phyloP scores from a whole-genome alignment of 2,888 invertebrate species.

The Sesamia inferens region DNA sequence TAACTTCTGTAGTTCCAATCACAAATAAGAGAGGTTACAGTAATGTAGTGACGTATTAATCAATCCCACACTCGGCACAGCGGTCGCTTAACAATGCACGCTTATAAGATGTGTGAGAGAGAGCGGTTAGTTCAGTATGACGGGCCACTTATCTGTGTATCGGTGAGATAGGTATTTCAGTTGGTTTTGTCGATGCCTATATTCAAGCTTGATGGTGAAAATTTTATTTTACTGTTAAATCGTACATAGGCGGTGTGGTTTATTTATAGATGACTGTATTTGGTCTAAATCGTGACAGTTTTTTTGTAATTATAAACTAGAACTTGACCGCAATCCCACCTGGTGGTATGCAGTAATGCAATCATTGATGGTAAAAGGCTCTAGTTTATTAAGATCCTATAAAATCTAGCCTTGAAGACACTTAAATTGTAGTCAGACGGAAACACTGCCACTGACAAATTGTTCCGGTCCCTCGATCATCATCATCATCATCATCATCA shows the following conservation, averaged over 20 bases:
- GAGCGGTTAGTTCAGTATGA: constrained; percentile 49
- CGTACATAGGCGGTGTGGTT: background rate
- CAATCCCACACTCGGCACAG: constrained; percentile 47
- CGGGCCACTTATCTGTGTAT: constrained; percentile 36
- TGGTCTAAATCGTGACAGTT: background rate
- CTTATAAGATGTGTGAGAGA: constrained; percentile 41
- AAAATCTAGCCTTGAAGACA: no score
- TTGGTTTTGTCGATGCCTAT: constrained; percentile 26
- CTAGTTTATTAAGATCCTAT: no score
- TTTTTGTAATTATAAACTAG: no score
- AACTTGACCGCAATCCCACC: no score
- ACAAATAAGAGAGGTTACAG: constrained; percentile 44
- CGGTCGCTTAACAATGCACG: constrained; percentile 53
- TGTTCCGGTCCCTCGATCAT: no score
- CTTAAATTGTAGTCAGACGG: no score
- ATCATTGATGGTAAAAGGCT: no score
- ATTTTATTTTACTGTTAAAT: constrained; percentile 12
- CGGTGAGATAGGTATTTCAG: constrained; percentile 21
- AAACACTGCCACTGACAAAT: no score
- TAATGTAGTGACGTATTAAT: constrained; percentile 57
- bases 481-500: no score
- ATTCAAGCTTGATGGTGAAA: background rate
- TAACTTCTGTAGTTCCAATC: constrained; percentile 12
- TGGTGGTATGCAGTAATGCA: no score
- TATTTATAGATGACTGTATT: background rate